A percentile compares a stretch with the other conserved stretches of the same genome.
phyloP scores from a whole-genome alignment of 2,797 vertebrate genomes.

The Telmatherina bonti region DNA sequence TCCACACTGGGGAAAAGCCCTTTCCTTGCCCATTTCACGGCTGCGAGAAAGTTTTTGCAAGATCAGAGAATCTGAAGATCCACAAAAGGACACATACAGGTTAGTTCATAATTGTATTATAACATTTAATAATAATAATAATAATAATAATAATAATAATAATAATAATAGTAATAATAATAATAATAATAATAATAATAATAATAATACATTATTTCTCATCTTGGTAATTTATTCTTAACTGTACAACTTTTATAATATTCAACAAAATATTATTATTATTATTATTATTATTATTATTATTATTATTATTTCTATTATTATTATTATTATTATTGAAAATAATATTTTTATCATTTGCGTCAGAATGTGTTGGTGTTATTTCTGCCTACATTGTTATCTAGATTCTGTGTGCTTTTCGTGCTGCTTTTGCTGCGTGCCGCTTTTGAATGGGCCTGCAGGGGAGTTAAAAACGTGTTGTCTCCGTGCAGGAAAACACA shows the following conservation, averaged over 20 bases:
- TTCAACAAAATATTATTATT: not conserved
- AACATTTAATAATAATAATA: slow-evolving; percentile 24
- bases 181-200: slow-evolving; percentile 32
- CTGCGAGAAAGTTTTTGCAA: slow-evolving; percentile 84
- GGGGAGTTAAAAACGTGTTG: slow-evolving; percentile 12
- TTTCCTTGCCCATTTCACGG: slow-evolving; percentile 79
- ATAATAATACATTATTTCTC: slow-evolving; percentile 25
- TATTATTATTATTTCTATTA: too few relatives aligned
- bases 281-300: not conserved
- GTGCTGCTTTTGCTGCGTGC: slow-evolving; percentile 1
- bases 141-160: slow-evolving; percentile 32
- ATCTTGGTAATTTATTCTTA: too few relatives aligned
- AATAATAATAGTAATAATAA: slow-evolving; percentile 26
- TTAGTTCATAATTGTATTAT: slow-evolving; percentile 57
- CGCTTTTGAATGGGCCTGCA: slow-evolving; percentile 17
- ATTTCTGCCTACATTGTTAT: slow-evolving; percentile 3
- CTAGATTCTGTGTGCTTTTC: not conserved
- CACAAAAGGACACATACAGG: slow-evolving; percentile 88
- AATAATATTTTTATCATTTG: slow-evolving; percentile 5
- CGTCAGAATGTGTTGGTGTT: not conserved
- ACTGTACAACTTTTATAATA: too few relatives aligned
- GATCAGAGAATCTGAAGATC: slow-evolving; percentile 86
- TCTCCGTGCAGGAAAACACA: slow-evolving; percentile 32
- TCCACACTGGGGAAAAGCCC: too few relatives aligned
- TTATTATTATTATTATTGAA: not conserved